These are phyloP conservation scores for Sphyrna mokarran DNA, from an alignment of 2,113 vertebrate species.

Conservation along the genomic window DNA sequence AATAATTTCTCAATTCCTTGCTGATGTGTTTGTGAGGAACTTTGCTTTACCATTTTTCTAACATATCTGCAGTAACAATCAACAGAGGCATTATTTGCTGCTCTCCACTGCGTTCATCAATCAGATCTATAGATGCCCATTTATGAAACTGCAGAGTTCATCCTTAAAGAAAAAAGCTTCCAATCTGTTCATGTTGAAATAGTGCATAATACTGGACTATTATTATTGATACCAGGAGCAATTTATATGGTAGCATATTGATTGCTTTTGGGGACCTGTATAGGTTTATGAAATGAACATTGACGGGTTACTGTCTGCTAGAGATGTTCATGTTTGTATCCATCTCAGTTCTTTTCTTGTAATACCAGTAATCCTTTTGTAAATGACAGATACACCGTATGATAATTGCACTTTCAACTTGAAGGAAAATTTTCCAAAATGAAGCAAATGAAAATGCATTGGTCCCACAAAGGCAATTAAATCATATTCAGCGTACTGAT, in stretches of 20 bases:
- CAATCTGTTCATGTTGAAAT: constrained; percentile 19
- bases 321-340: background rate
- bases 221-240: background rate
- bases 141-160: background rate
- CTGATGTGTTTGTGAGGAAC: background rate
- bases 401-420: background rate
- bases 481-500: background rate
- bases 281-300: background rate
- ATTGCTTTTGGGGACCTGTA: background rate
- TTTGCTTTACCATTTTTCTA: background rate
- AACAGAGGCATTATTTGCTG: background rate
- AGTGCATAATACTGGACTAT: background rate
- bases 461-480: background rate
- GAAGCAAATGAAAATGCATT: background rate
- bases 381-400: background rate
- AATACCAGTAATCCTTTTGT: background rate
- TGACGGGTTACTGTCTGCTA: background rate
- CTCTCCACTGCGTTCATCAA: background rate
- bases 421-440: background rate
- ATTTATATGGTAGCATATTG: background rate
- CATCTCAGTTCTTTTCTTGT: background rate
- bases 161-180: background rate
- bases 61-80: background rate
- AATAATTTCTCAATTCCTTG: constrained; percentile 5
- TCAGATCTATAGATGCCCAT: background rate